Evolutionary conservation across 2,113 vertebrate genomes (phyloP).

Genomic region (Argyrosomus japonicus): DNA sequence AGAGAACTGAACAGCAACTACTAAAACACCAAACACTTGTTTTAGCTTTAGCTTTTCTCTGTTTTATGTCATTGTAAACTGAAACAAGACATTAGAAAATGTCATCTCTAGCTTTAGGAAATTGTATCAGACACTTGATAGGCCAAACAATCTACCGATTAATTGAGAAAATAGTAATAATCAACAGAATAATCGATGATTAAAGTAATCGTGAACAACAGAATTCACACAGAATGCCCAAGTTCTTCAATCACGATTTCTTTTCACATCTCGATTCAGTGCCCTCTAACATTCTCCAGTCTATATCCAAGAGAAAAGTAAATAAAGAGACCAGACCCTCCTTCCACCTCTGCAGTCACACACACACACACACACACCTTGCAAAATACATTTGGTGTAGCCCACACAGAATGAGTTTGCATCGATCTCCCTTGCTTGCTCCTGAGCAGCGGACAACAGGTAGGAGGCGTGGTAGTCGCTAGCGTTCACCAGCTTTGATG

Average conservation of each 20-base stretch:
- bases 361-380: conserved; percentile 11
- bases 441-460: conserved; percentile 67
- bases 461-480: conserved; percentile 60
- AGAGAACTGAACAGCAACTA: neutral
- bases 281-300: neutral
- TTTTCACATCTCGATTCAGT: neutral
- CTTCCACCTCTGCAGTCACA: conserved; percentile 19
- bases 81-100: neutral
- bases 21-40: neutral
- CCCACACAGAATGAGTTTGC: conserved; percentile 66
- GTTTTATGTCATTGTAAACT: neutral
- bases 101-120: neutral
- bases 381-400: conserved; percentile 58
- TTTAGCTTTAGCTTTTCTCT: neutral
- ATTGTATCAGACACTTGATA: neutral
- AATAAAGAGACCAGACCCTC: conserved; percentile 17
- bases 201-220: neutral
- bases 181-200: neutral
- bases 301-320: conserved; percentile 21
- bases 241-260: neutral
- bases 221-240: neutral
- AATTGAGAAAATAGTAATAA: neutral
- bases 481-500: conserved; percentile 77
- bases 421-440: conserved; percentile 71
- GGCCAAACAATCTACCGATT: neutral